Evolutionary conservation across 2,888 invertebrate genomes (phyloP).

Genomic region (Limnephilus lunatus): DNA sequence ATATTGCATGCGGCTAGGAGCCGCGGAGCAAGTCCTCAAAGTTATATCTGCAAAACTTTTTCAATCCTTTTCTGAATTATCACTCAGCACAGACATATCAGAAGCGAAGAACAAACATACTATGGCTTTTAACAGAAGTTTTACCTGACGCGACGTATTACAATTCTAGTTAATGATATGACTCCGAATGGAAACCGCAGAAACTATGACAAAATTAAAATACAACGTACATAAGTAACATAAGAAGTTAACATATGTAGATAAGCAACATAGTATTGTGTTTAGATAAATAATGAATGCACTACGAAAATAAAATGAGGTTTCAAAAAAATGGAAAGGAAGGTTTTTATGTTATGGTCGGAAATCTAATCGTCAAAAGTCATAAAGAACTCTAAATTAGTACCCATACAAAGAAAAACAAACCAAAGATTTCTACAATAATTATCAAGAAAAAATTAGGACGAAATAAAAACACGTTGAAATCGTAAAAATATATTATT

Average conservation of each 20-base stretch:
- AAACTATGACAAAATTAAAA: not conserved
- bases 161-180: not conserved
- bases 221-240: not conserved
- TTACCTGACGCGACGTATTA: not conserved
- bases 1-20: not conserved
- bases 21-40: not conserved
- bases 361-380: not conserved
- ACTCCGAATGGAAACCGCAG: not conserved
- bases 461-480: too few species aligned
- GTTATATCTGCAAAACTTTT: not conserved
- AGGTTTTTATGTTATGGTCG: not conserved
- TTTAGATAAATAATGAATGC: not conserved
- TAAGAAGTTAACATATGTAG: too few species aligned
- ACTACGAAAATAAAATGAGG: not conserved
- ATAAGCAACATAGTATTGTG: too few species aligned
- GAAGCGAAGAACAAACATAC: not conserved
- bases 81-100: not conserved
- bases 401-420: not conserved
- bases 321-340: not conserved
- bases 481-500: too few species aligned
- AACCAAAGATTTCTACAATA: not conserved
- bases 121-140: not conserved
- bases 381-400: not conserved
- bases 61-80: not conserved
- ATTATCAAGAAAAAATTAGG: not conserved